Evolutionary conservation across 2,888 invertebrate genomes (phyloP).

Genomic region (Acronicta alni): DNA sequence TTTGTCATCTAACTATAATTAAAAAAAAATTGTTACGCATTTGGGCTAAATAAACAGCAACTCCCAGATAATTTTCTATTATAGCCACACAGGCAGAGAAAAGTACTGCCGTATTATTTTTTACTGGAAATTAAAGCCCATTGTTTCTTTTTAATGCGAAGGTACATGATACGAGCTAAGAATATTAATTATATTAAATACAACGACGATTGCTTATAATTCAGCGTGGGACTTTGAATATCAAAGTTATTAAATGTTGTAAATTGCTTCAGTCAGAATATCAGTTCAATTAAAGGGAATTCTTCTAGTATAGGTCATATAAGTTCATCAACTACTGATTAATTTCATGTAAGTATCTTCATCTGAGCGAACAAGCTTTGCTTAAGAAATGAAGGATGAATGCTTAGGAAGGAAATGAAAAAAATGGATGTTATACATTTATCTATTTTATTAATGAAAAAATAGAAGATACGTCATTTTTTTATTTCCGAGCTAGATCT

Average conservation of each 20-base stretch:
- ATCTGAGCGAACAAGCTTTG: no score
- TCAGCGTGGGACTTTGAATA: slow-evolving; percentile 28
- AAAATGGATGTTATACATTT: no score
- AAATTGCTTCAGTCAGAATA: slow-evolving; percentile 28
- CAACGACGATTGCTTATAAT: slow-evolving; percentile 43
- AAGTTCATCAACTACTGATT: no score
- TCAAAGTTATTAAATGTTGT: slow-evolving; percentile 34
- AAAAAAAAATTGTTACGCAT: no score
- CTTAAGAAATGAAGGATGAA: no score
- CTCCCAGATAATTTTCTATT: slow-evolving; percentile 6
- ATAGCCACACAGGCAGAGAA: not conserved
- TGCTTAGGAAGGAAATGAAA: no score
- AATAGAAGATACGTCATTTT: no score
- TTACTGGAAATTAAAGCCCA: slow-evolving; percentile 32
- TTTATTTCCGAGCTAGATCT: no score
- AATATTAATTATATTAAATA: slow-evolving; percentile 46
- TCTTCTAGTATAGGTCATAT: not conserved
- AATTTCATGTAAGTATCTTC: no score
- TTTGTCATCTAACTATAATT: no score
- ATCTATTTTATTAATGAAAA: no score
- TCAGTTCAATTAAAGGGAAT: slow-evolving; percentile 16
- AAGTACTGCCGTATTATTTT: slow-evolving; percentile 22
- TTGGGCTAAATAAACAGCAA: no score
- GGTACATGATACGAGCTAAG: slow-evolving; percentile 24
- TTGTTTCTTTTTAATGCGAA: slow-evolving; percentile 41